Evolutionary conservation across 2,113 vertebrate genomes (phyloP).

Genomic region (Stomatorhinus ivindoensis): DNA sequence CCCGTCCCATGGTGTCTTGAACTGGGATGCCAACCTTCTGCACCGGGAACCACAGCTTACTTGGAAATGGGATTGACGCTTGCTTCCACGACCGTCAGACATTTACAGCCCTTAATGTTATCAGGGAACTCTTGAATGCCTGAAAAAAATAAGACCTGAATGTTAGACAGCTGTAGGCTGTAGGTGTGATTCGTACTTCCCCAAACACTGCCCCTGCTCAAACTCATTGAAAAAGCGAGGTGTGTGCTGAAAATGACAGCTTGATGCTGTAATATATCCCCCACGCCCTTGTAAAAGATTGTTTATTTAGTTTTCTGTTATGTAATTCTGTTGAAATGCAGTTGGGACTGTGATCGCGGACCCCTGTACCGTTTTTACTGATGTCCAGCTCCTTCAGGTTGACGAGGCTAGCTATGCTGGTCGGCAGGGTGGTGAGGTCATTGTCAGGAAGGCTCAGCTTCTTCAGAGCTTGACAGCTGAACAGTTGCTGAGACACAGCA

Average conservation of each 20-base stretch:
- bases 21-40: background rate
- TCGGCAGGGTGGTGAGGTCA: slow-evolving; percentile 90
- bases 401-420: slow-evolving; percentile 89
- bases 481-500: slow-evolving; percentile 78
- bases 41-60: slow-evolving; percentile 62
- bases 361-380: slow-evolving; percentile 89
- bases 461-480: slow-evolving; percentile 92
- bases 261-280: background rate
- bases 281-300: background rate
- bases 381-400: slow-evolving; percentile 98
- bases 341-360: background rate
- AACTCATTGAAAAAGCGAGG: background rate
- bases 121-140: slow-evolving; percentile 99
- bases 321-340: background rate
- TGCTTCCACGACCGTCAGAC: slow-evolving; percentile 94
- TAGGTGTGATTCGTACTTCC: background rate
- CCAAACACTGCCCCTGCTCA: background rate
- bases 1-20: background rate
- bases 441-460: slow-evolving; percentile 97
- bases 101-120: slow-evolving; percentile 98
- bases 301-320: background rate
- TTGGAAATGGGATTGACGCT: slow-evolving; percentile 98
- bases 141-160: slow-evolving; percentile 39
- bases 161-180: slow-evolving; percentile 12
- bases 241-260: background rate